Conservation (phyloP, 2,888 invertebrate species). For the Cynaeus angustus region DNA sequence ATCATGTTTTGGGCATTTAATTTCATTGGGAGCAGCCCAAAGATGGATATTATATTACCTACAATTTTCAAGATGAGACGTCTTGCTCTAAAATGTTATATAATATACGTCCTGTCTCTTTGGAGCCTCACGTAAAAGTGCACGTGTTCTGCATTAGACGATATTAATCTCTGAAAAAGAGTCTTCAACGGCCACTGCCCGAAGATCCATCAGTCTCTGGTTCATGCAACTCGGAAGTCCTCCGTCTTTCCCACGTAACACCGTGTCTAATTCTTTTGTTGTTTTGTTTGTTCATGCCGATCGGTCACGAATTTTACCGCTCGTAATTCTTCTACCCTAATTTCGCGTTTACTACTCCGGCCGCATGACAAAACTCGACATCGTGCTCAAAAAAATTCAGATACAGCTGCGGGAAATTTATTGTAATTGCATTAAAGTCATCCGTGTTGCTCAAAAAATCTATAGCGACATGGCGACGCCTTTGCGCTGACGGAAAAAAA, state of each 20-base stretch:
- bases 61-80: conserved; percentile 48
- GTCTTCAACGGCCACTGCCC: conserved; percentile 31
- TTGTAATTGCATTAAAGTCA: conserved; percentile 19
- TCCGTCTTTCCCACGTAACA: conserved; percentile 48
- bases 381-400: conserved; percentile 1
- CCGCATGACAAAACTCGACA: conserved; percentile 2
- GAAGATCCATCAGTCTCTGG: conserved; percentile 35
- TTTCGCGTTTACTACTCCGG: conserved; percentile 1
- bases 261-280: conserved; percentile 43
- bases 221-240: conserved; percentile 49
- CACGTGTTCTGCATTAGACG: conserved; percentile 49
- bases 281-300: conserved; percentile 35
- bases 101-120: conserved; percentile 26
- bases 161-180: conserved; percentile 46
- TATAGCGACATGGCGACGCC: conserved; percentile 10
- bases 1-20: conserved; percentile 53
- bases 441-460: conserved; percentile 5
- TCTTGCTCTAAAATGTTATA: conserved; percentile 33
- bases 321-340: conserved; percentile 19
- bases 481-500: conserved; percentile 20
- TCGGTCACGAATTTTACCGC: conserved; percentile 40
- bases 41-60: conserved; percentile 47
- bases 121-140: conserved; percentile 46
- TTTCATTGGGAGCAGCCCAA: conserved; percentile 48
- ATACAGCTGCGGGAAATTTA: conserved; percentile 21